Percentiles rank a stretch among this genome's conserved stretches.
These are phyloP conservation scores for Drosophila gaucha DNA, from an alignment of 2,888 invertebrate species.

Conservation along the genomic window DNA sequence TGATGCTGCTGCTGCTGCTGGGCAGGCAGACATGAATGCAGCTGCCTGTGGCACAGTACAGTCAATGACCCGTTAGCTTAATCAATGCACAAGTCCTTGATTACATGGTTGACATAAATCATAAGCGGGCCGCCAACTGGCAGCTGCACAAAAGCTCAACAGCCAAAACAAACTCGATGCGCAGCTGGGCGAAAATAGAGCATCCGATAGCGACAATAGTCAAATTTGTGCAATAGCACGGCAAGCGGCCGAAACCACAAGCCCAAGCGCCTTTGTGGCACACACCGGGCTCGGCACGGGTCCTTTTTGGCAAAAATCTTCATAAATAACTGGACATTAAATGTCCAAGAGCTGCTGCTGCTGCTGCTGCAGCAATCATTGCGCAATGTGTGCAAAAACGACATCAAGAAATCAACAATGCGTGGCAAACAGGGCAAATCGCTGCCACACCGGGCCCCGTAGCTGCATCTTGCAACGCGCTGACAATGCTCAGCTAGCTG, in stretches of 20 bases:
- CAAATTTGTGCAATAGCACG: constrained; percentile 75
- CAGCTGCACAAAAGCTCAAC: constrained; percentile 67
- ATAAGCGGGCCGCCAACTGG: constrained; percentile 33
- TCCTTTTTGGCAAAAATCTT: constrained; percentile 54
- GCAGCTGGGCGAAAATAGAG: constrained; percentile 54
- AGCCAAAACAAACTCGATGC: constrained; percentile 59
- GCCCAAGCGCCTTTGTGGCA: constrained; percentile 49
- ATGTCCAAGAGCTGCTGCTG: constrained; percentile 27
- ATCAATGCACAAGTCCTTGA: constrained; percentile 61
- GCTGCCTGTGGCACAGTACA: constrained; percentile 27
- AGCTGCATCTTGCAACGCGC: constrained; percentile 61
- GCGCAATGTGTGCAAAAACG: constrained; percentile 73
- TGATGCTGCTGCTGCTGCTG: constrained; percentile 50
- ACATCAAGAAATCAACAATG: constrained; percentile 78
- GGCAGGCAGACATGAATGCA: constrained; percentile 30
- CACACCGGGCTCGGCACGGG: constrained; percentile 79
- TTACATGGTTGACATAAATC: constrained; percentile 79
- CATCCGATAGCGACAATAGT: constrained; percentile 62
- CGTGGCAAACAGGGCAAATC: constrained; percentile 59
- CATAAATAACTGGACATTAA: constrained; percentile 71
- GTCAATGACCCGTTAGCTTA: constrained; percentile 78
- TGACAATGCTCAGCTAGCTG: constrained; percentile 40
- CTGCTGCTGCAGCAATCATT: constrained; percentile 55
- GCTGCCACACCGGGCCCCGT: constrained; percentile 62
- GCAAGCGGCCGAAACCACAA: constrained; percentile 70